Evolutionary conservation across 2,113 vertebrate genomes (phyloP).

Genomic region (Enhydra lutris): DNA sequence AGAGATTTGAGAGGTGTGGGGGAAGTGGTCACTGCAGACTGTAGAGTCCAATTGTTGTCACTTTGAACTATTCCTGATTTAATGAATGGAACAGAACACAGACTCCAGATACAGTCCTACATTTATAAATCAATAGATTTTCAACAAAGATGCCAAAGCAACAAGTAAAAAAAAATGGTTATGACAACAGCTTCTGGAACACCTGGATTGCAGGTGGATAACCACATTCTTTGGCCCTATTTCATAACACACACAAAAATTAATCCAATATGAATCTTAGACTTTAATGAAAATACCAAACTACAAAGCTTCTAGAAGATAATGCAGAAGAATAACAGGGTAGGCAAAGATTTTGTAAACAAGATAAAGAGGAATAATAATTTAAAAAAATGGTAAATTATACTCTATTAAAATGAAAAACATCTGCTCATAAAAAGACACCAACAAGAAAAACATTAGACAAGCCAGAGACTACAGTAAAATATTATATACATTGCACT

Average conservation of each 20-base stretch:
- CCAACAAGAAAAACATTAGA: background rate
- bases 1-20: background rate
- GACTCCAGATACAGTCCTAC: background rate
- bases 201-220: background rate
- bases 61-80: background rate
- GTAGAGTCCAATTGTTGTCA: background rate
- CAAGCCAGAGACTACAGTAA: background rate
- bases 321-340: background rate
- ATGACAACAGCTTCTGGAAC: background rate
- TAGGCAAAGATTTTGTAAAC: background rate
- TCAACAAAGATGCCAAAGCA: background rate
- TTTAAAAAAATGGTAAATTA: background rate
- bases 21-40: background rate
- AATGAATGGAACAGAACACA: background rate
- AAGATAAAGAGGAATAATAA: background rate
- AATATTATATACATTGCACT: background rate
- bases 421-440: background rate
- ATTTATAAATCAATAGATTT: background rate
- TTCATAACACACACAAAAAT: background rate
- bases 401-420: slow-evolving; percentile 23
- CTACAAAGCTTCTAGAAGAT: background rate
- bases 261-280: background rate
- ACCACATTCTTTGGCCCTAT: background rate
- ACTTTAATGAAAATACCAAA: background rate
- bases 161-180: background rate